phyloP scores from a whole-genome alignment of 2,888 invertebrate genomes.

The Phengaris alcon region DNA sequence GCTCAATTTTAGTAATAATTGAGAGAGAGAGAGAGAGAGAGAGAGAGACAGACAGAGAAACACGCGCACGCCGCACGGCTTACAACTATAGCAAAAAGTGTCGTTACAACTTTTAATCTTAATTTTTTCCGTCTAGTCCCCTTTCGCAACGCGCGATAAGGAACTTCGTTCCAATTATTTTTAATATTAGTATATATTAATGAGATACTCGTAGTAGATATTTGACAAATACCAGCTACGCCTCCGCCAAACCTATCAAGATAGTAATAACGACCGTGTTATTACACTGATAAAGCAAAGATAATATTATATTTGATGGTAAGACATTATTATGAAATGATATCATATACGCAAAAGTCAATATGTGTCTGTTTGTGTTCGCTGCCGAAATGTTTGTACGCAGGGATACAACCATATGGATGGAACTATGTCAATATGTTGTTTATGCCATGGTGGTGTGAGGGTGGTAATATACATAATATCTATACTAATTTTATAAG shows the following conservation, averaged over 20 bases:
- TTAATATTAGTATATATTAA: background rate
- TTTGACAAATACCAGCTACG: background rate
- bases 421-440: background rate
- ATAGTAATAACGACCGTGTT: background rate
- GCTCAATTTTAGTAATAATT: no score
- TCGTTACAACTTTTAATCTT: no score
- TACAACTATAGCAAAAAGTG: no score
- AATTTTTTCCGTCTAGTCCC: no score
- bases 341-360: slow-evolving; percentile 8
- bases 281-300: slow-evolving; percentile 1
- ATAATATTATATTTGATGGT: slow-evolving; percentile 9
- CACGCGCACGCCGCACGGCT: no score
- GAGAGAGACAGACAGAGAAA: no score
- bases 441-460: background rate
- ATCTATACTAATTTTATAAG: background rate
- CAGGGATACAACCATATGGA: background rate
- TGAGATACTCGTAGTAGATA: background rate
- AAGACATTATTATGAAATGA: slow-evolving; percentile 12
- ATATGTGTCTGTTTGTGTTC: slow-evolving; percentile 3
- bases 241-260: slow-evolving; percentile 1
- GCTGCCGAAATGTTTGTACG: background rate
- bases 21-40: no score
- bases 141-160: no score
- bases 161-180: no score
- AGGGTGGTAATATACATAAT: background rate